Evolutionary conservation across 37 sponge, comb jelly and placozoan species (phyloP).

Genomic region (Diacarnus erythraeanus): DNA sequence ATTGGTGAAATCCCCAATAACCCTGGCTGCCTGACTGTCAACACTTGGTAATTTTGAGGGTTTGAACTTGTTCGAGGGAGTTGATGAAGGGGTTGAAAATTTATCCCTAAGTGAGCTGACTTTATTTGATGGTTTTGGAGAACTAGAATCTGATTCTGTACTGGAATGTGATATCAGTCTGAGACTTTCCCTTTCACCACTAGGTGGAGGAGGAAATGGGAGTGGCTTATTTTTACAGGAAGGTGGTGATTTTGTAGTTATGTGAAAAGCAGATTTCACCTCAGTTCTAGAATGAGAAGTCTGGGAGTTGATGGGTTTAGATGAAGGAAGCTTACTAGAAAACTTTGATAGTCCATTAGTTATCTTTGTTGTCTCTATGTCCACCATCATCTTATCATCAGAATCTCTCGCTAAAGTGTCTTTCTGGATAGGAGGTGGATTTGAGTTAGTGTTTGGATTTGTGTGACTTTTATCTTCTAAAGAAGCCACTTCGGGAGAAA

Average conservation of each 20-base stretch:
- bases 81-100: neutral
- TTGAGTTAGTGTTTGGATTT: too few species aligned
- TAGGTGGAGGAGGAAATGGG: neutral
- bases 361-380: too few species aligned
- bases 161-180: neutral
- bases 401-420: too few species aligned
- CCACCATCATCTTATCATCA: too few species aligned
- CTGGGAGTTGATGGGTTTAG: neutral
- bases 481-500: neutral
- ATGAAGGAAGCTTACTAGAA: neutral
- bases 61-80: neutral
- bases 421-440: too few species aligned
- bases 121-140: neutral
- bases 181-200: too few species aligned
- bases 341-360: too few species aligned
- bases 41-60: neutral
- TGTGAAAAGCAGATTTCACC: too few species aligned
- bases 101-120: neutral
- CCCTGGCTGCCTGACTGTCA: neutral
- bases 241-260: too few species aligned
- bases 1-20: neutral
- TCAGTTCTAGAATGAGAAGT: too few species aligned
- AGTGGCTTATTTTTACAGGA: neutral
- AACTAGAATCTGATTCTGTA: neutral
- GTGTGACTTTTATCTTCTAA: too few species aligned